Evolutionary conservation across 2,888 invertebrate species (phyloP).

Genomic region (Xanthia icteritia): DNA sequence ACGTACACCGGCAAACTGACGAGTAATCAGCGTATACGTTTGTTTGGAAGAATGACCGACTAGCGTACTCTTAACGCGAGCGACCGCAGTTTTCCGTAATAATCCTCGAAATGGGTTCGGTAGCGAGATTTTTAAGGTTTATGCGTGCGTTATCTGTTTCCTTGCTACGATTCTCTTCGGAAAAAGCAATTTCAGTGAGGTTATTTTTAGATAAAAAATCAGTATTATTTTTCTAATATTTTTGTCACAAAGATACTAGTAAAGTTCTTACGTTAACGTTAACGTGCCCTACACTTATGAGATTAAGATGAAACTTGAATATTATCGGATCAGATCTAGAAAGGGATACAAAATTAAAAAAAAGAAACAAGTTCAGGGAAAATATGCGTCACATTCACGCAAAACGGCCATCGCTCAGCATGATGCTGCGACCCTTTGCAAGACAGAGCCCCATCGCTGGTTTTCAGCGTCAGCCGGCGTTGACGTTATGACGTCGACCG

Average conservation of each 20-base stretch:
- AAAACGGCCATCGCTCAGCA: too few relatives aligned
- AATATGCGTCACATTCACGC: too few relatives aligned
- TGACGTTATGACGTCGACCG: too few relatives aligned
- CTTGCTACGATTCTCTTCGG: background rate
- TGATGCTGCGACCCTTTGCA: too few relatives aligned
- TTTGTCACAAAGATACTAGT: background rate
- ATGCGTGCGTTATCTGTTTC: conserved; percentile 18
- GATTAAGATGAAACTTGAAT: background rate
- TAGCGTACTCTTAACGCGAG: background rate
- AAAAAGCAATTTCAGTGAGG: conserved; percentile 17
- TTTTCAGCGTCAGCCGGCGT: too few relatives aligned
- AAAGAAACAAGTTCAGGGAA: too few relatives aligned
- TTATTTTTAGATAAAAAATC: conserved; percentile 12
- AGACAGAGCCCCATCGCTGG: too few relatives aligned
- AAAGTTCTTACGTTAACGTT: background rate
- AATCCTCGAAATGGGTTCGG: conserved; percentile 22
- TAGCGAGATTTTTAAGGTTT: conserved; percentile 30
- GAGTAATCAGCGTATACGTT: too few relatives aligned
- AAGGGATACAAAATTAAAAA: too few relatives aligned
- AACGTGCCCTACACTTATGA: background rate
- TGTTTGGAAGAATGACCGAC: too few relatives aligned
- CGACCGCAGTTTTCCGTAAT: conserved; percentile 37
- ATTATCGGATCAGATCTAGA: background rate
- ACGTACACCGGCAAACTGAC: too few relatives aligned
- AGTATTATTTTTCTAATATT: conserved; percentile 6